phyloP scores from a whole-genome alignment of 2,797 vertebrate genomes.

The Microhierax caerulescens region DNA sequence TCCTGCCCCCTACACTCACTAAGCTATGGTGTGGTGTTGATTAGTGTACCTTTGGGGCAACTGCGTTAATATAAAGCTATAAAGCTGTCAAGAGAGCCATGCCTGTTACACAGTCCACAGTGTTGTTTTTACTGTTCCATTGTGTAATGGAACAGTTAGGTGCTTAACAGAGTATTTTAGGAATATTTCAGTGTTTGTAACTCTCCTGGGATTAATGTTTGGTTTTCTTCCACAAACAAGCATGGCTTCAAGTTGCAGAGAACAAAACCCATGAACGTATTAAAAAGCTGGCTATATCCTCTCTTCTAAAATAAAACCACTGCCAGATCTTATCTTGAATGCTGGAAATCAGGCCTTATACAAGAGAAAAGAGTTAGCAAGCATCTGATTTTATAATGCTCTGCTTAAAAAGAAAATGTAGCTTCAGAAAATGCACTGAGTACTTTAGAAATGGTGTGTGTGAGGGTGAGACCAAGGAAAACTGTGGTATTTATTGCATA shows the following conservation, averaged over 20 bases:
- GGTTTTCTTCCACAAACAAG: neutral
- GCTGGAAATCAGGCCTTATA: neutral
- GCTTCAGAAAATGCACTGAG: rapidly evolving
- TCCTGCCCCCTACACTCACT: neutral
- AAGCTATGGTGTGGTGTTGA: neutral
- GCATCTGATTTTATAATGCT: neutral
- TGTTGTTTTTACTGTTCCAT: neutral
- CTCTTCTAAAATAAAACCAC: neutral
- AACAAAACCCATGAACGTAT: neutral
- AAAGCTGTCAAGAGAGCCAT: neutral
- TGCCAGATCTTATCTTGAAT: neutral
- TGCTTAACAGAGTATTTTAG: neutral
- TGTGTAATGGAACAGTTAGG: neutral
- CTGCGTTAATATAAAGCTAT: no score
- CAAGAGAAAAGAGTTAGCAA: neutral
- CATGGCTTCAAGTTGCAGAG: neutral
- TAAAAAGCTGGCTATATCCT: neutral
- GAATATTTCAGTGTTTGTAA: neutral
- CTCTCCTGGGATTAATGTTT: neutral
- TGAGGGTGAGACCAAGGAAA: neutral
- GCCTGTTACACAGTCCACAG: neutral
- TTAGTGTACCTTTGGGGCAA: neutral
- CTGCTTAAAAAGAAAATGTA: neutral
- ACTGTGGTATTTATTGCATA: rapidly evolving
- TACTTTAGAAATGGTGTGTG: neutral